phyloP scores from a whole-genome alignment of 2,888 invertebrate species.

The Scelioninae gen. 1 region DNA sequence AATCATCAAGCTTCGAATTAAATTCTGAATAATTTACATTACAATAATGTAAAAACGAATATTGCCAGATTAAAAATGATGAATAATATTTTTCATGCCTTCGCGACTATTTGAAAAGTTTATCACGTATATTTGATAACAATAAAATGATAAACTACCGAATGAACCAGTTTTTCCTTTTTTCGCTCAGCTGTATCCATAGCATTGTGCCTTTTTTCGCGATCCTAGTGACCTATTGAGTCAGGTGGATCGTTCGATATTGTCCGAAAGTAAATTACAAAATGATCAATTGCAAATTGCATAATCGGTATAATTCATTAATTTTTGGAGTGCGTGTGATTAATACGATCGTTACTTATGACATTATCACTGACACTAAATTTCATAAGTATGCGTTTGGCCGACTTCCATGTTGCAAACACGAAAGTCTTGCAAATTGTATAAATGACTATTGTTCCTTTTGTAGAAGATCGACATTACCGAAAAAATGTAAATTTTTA shows the following conservation, averaged over 20 bases:
- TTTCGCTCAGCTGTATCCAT: constrained; percentile 60
- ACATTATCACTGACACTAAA: constrained; percentile 22
- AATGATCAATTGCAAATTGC: constrained; percentile 51
- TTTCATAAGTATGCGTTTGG: constrained; percentile 9
- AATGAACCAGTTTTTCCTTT: constrained; percentile 29
- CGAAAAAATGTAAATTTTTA: constrained; percentile 53
- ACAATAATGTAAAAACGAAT: constrained; percentile 40
- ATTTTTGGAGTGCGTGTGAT: constrained; percentile 39
- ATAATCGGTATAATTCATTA: constrained; percentile 35
- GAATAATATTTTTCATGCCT: constrained; percentile 55
- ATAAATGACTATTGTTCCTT: constrained; percentile 52
- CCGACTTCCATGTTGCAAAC: constrained; percentile 18
- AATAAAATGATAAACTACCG: constrained; percentile 35
- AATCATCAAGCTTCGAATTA: neutral
- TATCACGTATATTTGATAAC: constrained; percentile 46
- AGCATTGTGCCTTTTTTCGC: constrained; percentile 68
- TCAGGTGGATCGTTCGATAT: constrained; percentile 49
- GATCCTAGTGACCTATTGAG: constrained; percentile 12
- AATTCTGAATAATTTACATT: constrained; percentile 13
- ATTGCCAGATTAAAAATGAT: constrained; percentile 34
- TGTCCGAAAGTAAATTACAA: constrained; percentile 65
- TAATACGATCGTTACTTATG: constrained; percentile 22
- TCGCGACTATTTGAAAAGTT: constrained; percentile 33
- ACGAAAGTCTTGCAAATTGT: constrained; percentile 19
- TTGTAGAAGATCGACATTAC: constrained; percentile 37